phyloP scores from a whole-genome alignment of 37 sponge, comb jelly and placozoan species.

The Eunapius fragilis region DNA sequence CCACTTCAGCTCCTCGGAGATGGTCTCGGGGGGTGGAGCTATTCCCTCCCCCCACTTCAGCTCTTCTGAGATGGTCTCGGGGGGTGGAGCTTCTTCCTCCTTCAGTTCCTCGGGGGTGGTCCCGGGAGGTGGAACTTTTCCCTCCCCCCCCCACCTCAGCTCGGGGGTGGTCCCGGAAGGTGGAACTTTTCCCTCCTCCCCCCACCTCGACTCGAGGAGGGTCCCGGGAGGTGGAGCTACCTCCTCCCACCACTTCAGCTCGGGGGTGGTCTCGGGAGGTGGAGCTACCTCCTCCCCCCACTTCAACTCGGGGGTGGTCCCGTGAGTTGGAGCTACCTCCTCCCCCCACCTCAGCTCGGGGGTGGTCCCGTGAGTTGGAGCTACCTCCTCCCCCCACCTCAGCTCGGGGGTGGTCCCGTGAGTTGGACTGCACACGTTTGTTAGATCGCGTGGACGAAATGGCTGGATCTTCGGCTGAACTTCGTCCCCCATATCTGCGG shows the following conservation, averaged over 20 bases:
- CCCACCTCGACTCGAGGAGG: neutral
- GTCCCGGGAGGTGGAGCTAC: neutral
- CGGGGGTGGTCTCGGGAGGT: neutral
- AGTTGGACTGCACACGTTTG: conserved; percentile 52
- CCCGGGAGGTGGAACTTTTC: neutral
- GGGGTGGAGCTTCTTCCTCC: neutral
- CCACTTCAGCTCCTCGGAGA: neutral
- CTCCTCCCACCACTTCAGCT: neutral
- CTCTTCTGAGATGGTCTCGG: neutral
- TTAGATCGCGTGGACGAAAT: conserved; percentile 42
- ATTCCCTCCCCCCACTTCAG: neutral
- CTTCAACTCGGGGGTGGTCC: neutral
- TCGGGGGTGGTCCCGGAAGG: neutral
- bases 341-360: neutral
- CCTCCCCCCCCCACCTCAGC: neutral
- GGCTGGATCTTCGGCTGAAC: conserved; percentile 65
- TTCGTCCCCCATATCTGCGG: conserved; percentile 26
- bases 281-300: neutral
- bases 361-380: neutral
- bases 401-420: conserved; percentile 70
- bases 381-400: conserved; percentile 20
- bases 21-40: neutral
- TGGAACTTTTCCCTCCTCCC: neutral
- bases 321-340: neutral
- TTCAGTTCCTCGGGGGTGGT: neutral